Evolutionary conservation across 2,888 invertebrate genomes (phyloP).

Genomic region (Papilio demoleus): DNA sequence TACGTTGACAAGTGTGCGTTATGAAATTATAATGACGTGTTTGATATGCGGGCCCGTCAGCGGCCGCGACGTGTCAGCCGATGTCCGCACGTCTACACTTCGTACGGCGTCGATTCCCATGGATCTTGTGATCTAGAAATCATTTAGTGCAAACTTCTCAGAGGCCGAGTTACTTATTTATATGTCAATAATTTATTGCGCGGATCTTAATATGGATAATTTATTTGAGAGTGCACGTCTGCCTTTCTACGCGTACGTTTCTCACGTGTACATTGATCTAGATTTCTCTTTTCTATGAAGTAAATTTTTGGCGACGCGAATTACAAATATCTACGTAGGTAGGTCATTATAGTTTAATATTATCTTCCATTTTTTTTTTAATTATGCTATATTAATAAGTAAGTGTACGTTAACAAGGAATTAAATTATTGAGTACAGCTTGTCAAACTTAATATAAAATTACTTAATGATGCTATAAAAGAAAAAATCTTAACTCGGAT

Average conservation of each 20-base stretch:
- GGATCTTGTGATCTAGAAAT: slow-evolving; percentile 30
- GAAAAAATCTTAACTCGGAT: too few relatives aligned
- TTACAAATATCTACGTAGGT: not conserved
- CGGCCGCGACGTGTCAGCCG: slow-evolving; percentile 66
- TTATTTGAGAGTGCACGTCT: slow-evolving; percentile 36
- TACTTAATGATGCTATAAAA: too few relatives aligned
- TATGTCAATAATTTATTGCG: slow-evolving; percentile 34
- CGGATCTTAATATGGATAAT: slow-evolving; percentile 23
- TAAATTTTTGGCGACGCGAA: slow-evolving; percentile 24
- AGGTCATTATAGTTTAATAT: not conserved
- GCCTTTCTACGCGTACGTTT: slow-evolving; percentile 24
- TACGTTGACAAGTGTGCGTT: slow-evolving; percentile 80
- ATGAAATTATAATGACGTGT: slow-evolving; percentile 80
- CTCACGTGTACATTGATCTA: slow-evolving; percentile 21
- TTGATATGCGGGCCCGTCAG: slow-evolving; percentile 70
- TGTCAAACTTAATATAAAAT: too few relatives aligned
- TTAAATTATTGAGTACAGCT: too few relatives aligned
- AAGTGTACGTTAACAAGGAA: too few relatives aligned
- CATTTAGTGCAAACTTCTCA: slow-evolving; percentile 25
- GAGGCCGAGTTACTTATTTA: slow-evolving; percentile 29
- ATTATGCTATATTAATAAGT: too few relatives aligned
- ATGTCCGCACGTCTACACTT: slow-evolving; percentile 51
- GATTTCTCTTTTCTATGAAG: slow-evolving; percentile 32
- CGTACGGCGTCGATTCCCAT: slow-evolving; percentile 34
- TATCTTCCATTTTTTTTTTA: too few relatives aligned